These are phyloP conservation scores for Atherinomorus stipes DNA, from an alignment of 2,113 vertebrate species.

Conservation along the genomic window DNA sequence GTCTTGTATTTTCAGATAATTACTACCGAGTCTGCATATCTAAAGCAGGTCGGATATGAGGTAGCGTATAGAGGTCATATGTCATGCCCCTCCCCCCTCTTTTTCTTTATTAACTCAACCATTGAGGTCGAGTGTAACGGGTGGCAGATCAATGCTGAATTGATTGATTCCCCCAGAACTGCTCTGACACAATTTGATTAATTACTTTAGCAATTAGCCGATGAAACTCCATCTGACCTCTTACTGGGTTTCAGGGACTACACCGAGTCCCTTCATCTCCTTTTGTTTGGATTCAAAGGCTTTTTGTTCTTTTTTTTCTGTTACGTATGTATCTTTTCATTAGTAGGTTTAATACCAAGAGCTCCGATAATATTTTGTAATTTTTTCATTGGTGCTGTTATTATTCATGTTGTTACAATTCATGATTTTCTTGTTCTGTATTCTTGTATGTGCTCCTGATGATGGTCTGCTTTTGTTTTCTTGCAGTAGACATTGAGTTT, in stretches of 20 bases:
- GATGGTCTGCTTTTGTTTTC: too few species aligned
- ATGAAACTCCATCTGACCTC: slow-evolving; percentile 39
- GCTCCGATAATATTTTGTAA: too few species aligned
- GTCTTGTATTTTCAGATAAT: background rate
- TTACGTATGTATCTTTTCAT: too few species aligned
- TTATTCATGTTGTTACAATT: too few species aligned
- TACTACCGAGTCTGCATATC: background rate
- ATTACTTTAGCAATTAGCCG: slow-evolving; percentile 40
- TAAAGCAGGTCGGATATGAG: slow-evolving; percentile 22
- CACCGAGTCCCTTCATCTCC: too few species aligned
- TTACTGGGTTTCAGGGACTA: background rate
- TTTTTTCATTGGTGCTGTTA: too few species aligned
- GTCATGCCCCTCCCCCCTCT: background rate
- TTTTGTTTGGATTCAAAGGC: too few species aligned
- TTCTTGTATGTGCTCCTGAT: too few species aligned
- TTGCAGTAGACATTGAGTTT: too few species aligned
- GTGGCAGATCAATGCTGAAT: slow-evolving; percentile 42
- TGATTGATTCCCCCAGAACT: slow-evolving; percentile 35
- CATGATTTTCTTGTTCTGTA: too few species aligned
- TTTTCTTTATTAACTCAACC: background rate
- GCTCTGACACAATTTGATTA: slow-evolving; percentile 49
- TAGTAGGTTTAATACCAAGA: too few species aligned
- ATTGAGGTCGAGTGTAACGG: background rate
- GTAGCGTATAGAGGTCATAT: slow-evolving; percentile 35
- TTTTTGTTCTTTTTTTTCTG: too few species aligned